These are phyloP conservation scores for Heterochromis multidens DNA, from an alignment of 2,113 vertebrate genomes.

Conservation along the genomic window DNA sequence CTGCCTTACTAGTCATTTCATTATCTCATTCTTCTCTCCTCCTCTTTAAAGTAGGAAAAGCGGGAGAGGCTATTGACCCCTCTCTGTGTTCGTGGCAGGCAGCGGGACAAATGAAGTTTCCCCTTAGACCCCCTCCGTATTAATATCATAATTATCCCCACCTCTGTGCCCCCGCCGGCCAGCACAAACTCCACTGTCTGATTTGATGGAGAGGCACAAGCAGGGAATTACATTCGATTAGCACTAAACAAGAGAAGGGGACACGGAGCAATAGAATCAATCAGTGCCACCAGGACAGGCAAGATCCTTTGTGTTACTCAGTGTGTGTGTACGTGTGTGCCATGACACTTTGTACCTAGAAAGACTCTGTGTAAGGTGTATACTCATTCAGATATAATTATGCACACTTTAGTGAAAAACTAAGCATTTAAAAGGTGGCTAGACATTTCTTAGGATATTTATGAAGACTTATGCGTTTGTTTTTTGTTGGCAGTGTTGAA, in stretches of 20 bases:
- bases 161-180: constrained; percentile 61
- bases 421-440: background rate
- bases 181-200: constrained; percentile 64
- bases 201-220: constrained; percentile 73
- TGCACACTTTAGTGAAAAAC: background rate
- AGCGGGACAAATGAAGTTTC: constrained; percentile 76
- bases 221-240: constrained; percentile 79
- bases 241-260: constrained; percentile 77
- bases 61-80: constrained; percentile 74
- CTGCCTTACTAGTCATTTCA: constrained; percentile 76
- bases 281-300: constrained; percentile 59
- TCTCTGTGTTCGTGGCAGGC: constrained; percentile 68
- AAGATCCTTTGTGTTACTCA: constrained; percentile 25
- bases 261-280: constrained; percentile 71
- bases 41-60: constrained; percentile 65
- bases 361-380: background rate
- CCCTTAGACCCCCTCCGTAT: constrained; percentile 69
- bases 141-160: constrained; percentile 80
- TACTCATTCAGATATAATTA: background rate
- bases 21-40: constrained; percentile 71
- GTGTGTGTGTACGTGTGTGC: background rate
- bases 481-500: background rate
- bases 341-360: background rate
- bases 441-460: background rate
- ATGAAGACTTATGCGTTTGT: background rate